Conservation (phyloP, 2,113 vertebrate species). For the Platysteira castanea region DNA sequence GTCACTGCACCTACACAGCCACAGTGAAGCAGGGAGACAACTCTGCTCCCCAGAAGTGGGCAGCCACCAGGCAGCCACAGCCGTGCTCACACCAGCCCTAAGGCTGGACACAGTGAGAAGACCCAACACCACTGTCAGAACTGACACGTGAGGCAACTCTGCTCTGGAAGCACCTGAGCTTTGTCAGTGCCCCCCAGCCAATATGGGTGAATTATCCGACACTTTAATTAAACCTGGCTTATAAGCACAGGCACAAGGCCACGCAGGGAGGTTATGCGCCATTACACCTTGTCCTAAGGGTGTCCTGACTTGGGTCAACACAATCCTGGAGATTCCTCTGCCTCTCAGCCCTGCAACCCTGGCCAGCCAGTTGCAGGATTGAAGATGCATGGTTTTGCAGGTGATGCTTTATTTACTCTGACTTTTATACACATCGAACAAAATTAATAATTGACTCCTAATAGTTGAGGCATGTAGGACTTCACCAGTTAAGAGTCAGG, state of each 20-base stretch:
- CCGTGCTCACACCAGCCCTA: not conserved
- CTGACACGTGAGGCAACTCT: fast-evolving
- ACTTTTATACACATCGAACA: not conserved
- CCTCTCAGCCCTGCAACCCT: not conserved
- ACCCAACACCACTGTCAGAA: fast-evolving
- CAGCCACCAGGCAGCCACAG: not conserved
- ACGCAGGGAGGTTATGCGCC: not conserved
- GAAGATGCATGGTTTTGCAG: not conserved
- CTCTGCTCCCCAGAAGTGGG: not conserved
- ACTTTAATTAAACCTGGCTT: not conserved
- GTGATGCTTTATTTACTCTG: not conserved
- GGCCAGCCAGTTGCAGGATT: fast-evolving
- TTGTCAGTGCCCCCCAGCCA: not conserved
- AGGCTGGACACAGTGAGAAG: not conserved
- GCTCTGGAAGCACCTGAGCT: not conserved
- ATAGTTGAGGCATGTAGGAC: not conserved
- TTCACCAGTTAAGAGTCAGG: not conserved
- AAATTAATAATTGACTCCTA: not conserved
- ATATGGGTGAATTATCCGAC: not conserved
- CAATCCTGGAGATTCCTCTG: not conserved
- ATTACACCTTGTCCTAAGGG: not conserved
- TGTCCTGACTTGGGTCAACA: not conserved
- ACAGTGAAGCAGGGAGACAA: not conserved
- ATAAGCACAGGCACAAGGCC: fast-evolving
- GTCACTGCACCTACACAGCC: not conserved